phyloP scores from a whole-genome alignment of 1,140 invertebrate species.

The Nixonia krombeini region DNA sequence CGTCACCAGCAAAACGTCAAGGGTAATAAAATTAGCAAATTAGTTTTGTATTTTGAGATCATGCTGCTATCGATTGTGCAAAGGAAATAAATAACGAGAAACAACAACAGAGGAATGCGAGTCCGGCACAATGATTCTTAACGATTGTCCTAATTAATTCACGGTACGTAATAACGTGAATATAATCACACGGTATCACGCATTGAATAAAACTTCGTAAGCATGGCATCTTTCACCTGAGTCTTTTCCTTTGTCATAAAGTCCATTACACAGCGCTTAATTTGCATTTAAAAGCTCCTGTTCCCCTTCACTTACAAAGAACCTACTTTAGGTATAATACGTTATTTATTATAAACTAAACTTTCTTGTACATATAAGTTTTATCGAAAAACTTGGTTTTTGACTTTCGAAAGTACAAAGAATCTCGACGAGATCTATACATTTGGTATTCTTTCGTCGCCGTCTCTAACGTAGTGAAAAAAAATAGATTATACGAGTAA shows the following conservation, averaged over 20 bases:
- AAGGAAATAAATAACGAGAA: no score
- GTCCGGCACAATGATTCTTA: slow-evolving; percentile 13
- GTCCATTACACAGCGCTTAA: slow-evolving; percentile 30
- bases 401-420: no score
- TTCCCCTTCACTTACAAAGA: slow-evolving; percentile 16
- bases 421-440: no score
- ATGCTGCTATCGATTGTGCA: no score
- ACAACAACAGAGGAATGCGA: background rate
- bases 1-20: no score
- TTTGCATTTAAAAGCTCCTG: slow-evolving; percentile 43
- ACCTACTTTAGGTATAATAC: slow-evolving; percentile 4
- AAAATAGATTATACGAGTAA: no score
- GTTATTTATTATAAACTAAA: slow-evolving; percentile 1
- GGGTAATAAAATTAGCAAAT: no score
- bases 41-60: no score
- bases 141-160: slow-evolving; percentile 44
- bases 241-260: slow-evolving; percentile 29
- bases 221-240: slow-evolving; percentile 43
- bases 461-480: no score
- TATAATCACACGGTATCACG: slow-evolving; percentile 34
- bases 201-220: slow-evolving; percentile 36
- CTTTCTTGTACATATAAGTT: background rate
- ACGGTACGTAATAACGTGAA: slow-evolving; percentile 30
- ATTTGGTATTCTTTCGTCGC: no score
- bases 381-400: no score